Evolutionary conservation across 2,113 vertebrate species (phyloP).

Genomic region (Porphyrio hochstetteri): DNA sequence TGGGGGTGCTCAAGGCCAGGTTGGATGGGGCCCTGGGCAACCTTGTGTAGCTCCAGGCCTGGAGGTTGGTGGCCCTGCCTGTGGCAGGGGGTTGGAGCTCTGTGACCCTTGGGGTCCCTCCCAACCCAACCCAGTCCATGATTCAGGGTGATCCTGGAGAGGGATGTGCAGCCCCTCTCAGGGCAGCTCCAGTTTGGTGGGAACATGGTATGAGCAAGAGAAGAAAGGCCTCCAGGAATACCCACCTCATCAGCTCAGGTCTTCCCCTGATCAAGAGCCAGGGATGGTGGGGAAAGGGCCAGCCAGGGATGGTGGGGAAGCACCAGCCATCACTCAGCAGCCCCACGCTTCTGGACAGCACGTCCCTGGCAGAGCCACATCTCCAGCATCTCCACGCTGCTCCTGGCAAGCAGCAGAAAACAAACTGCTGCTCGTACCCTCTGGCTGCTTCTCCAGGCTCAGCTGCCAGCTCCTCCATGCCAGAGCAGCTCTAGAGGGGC

Average conservation of each 20-base stretch:
- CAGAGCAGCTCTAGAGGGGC: background rate
- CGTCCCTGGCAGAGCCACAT: background rate
- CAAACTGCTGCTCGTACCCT: constrained; percentile 7
- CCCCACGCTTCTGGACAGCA: background rate
- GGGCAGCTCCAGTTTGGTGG: fast-evolving
- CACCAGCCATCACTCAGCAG: background rate
- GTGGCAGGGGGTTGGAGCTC: too few species aligned
- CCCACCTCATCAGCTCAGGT: background rate
- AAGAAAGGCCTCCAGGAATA: background rate
- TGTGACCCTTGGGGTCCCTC: too few species aligned
- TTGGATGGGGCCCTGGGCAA: too few species aligned
- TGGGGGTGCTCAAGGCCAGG: too few species aligned
- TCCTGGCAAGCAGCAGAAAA: background rate
- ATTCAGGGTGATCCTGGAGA: background rate
- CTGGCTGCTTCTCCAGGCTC: constrained; percentile 14
- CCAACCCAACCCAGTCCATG: too few species aligned
- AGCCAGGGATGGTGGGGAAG: background rate
- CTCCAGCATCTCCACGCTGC: background rate
- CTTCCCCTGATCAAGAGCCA: background rate
- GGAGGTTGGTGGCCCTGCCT: too few species aligned
- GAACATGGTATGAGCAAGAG: fast-evolving
- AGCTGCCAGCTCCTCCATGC: background rate
- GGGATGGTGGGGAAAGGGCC: background rate
- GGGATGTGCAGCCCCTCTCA: background rate
- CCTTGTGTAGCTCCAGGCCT: too few species aligned